Evolutionary conservation across 1,140 invertebrate genomes (phyloP).

Genomic region (Cydia pomonella): DNA sequence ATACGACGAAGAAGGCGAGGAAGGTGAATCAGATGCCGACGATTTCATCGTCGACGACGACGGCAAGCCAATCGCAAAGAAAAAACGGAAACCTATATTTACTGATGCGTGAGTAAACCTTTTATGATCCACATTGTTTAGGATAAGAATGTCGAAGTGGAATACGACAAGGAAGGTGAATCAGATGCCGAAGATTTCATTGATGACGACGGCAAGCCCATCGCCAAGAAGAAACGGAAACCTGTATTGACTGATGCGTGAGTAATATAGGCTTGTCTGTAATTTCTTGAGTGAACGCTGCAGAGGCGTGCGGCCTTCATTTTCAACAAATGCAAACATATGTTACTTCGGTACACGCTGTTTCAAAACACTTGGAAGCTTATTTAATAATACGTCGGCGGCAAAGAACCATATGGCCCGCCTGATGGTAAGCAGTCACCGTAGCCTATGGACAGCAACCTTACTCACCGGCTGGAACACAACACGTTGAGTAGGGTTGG

Average conservation of each 20-base stretch:
- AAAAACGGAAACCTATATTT: slow-evolving; percentile 94
- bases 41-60: slow-evolving; percentile 99
- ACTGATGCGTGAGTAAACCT: slow-evolving; percentile 92
- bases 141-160: slow-evolving; percentile 77
- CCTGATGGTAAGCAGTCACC: too few species aligned
- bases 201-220: slow-evolving; percentile 96
- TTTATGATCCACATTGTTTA: background rate
- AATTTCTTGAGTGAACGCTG: too few species aligned
- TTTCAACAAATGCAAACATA: too few species aligned
- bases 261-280: too few species aligned
- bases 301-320: too few species aligned
- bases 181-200: slow-evolving; percentile 98
- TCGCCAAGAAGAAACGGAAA: slow-evolving; percentile 92
- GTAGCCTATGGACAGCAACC: too few species aligned
- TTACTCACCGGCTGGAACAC: too few species aligned
- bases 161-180: slow-evolving; percentile 89
- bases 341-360: too few species aligned
- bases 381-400: too few species aligned
- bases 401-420: too few species aligned
- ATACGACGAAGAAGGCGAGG: slow-evolving; percentile 89
- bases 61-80: slow-evolving; percentile 93
- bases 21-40: slow-evolving; percentile 93
- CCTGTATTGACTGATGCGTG: slow-evolving; percentile 95
- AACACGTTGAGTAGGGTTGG: too few species aligned
- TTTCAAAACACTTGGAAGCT: too few species aligned